Evolutionary conservation across 2,888 invertebrate species (phyloP), one percentile per base, ranked within the genome.

Genomic region (Tetranychus truncatus): DNA sequence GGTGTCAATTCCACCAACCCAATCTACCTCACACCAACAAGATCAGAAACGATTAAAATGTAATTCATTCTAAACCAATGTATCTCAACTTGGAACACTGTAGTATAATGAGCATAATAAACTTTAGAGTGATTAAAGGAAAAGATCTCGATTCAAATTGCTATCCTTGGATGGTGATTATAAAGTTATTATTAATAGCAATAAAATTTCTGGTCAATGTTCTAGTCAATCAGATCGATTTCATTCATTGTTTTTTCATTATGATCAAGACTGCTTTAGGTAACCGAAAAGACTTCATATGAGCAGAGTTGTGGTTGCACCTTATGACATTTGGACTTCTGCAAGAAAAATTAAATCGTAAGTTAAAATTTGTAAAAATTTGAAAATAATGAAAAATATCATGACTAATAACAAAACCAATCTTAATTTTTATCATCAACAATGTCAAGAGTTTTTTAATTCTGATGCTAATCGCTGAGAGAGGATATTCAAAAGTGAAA

Each of bases 141-240:
- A 71, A 69, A 71, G 75, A 72, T 44, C 24, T 72, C 2, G 18
- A 20, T 7, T 55, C 75, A 9, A 69, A 75, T 46, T 72, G 72
- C 20, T 75, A 71, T 45, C 75, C 75, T 6, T 75, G 75, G 75
- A 75, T 44, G 71, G 75, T 75, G 65, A 65, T 45, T 11, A 55
- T 46, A 46, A 4, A 46, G 15, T 46, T n/a, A n/a, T n/a, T n/a
- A n/a, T n/a, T n/a, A n/a, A n/a, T 15, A 46, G 4, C 15, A 24
- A 1, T 24, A 2, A 1, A 24, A 2, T 2, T 24, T 24, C 2
- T 24, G 24, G 24, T 24, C 24, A 24, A 24, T 24, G 24, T 24
- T 24, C 24, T 24, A 24, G 24, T 24, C 24, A 24, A 24, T 24
- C 24, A 24, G 2, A 24, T 24, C 2, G 24, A 24, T 24, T 24